Evolutionary conservation across 2,113 vertebrate species (phyloP).

Genomic region (Hippoglossus stenolepis): DNA sequence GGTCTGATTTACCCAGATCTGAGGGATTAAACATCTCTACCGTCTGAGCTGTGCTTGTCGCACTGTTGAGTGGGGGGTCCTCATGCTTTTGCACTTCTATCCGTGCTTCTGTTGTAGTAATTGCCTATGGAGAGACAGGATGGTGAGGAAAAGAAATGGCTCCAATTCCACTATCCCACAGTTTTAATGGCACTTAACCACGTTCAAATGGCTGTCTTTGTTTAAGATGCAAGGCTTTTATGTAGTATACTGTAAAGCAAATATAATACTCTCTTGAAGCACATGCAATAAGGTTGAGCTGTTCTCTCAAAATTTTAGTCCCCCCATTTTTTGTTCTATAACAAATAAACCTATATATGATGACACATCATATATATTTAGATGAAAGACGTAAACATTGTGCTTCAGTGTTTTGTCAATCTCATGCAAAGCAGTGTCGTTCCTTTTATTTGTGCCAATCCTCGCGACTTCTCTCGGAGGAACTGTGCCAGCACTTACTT

Average conservation of each 20-base stretch:
- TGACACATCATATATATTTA: neutral
- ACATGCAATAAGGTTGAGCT: neutral
- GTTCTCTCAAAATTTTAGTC: neutral
- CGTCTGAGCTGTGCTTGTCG: slow-evolving; percentile 3
- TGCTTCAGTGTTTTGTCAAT: neutral
- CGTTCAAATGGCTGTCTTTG: slow-evolving; percentile 17
- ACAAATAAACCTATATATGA: neutral
- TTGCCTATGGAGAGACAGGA: slow-evolving; percentile 8
- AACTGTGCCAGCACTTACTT: neutral
- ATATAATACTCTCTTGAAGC: neutral
- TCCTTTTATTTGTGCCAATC: neutral
- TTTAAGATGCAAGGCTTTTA: slow-evolving; percentile 9
- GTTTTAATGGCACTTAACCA: slow-evolving; percentile 19
- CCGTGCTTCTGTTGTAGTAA: slow-evolving; percentile 21
- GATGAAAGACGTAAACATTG: neutral
- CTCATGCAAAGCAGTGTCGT: neutral
- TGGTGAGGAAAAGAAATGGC: neutral
- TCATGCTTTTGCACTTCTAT: neutral
- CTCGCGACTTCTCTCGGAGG: neutral
- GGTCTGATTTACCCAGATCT: slow-evolving; percentile 22
- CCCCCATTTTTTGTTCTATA: too few relatives aligned
- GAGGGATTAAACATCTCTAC: slow-evolving; percentile 43
- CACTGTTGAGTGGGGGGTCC: neutral
- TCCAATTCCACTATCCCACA: slow-evolving; percentile 27
- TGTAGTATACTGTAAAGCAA: neutral